These are phyloP conservation scores for Pampus argenteus DNA, from an alignment of 2,797 vertebrate genomes.

Conservation along the genomic window DNA sequence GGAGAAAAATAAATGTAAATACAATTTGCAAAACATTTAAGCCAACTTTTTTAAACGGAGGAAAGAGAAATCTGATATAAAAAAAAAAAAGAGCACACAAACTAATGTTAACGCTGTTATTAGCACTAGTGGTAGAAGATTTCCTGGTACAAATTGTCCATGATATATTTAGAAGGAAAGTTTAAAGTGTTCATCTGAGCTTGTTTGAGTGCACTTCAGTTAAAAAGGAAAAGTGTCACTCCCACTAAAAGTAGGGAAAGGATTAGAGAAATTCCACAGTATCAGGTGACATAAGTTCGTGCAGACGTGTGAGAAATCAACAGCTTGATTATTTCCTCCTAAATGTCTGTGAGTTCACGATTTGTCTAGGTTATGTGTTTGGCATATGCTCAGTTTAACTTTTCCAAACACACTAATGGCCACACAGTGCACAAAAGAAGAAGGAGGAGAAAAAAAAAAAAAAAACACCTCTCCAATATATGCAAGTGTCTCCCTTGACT, in stretches of 20 bases:
- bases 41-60: neutral
- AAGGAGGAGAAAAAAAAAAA: neutral
- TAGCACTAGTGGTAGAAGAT: neutral
- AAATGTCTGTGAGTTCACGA: constrained; percentile 31
- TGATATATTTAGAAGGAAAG: constrained; percentile 42
- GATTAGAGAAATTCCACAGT: constrained; percentile 86
- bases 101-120: neutral
- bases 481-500: constrained; percentile 57
- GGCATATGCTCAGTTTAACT: neutral
- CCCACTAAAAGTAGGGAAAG: constrained; percentile 71
- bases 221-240: constrained; percentile 77
- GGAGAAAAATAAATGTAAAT: neutral
- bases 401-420: neutral
- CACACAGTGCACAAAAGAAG: constrained; percentile 2
- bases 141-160: constrained; percentile 18
- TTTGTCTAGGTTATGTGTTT: constrained; percentile 17
- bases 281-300: constrained; percentile 86
- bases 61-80: too few relatives aligned
- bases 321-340: constrained; percentile 68
- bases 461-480: constrained; percentile 41
- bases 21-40: neutral
- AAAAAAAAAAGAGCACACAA: too few relatives aligned
- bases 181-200: constrained; percentile 54
- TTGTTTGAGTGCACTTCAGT: constrained; percentile 68
- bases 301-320: constrained; percentile 84